Percentiles rank a stretch among this genome's conserved stretches.
These are phyloP conservation scores for Campylomormyrus numenius DNA, from an alignment of 2,113 vertebrate genomes.

Conservation along the genomic window DNA sequence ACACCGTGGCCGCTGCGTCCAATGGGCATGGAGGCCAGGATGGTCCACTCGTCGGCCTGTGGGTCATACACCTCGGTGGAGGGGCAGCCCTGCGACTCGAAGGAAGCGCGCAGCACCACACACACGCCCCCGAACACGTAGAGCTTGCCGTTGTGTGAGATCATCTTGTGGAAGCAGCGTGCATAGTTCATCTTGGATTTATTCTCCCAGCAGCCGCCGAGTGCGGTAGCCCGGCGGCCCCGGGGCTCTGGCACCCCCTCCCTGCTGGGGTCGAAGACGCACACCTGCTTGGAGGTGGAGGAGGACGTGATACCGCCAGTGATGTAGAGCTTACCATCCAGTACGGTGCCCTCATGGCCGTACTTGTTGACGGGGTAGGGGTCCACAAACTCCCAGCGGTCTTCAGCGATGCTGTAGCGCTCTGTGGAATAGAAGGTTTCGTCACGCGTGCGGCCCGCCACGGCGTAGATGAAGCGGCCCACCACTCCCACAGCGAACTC, in stretches of 20 bases:
- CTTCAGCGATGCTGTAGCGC: constrained; percentile 90
- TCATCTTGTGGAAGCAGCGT: constrained; percentile 99
- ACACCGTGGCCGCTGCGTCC: constrained; percentile 96
- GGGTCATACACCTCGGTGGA: constrained; percentile 97
- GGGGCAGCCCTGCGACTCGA: constrained; percentile 97
- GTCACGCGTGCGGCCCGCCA: constrained; percentile 91
- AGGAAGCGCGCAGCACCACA: constrained; percentile 92
- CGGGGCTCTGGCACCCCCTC: constrained; percentile 79
- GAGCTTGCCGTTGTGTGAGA: constrained; percentile 94
- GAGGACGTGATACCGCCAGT: constrained; percentile 97
- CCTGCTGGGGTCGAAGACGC: constrained; percentile 92
- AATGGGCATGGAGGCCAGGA: constrained; percentile 97
- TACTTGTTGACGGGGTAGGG: constrained; percentile 98
- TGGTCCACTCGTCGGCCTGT: constrained; percentile 93
- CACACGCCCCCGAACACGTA: constrained; percentile 97
- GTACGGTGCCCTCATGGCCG: constrained; percentile 92
- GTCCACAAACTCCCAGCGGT: constrained; percentile 97
- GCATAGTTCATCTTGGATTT: constrained; percentile 99
- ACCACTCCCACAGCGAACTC: constrained; percentile 97
- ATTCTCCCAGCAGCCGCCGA: constrained; percentile 96
- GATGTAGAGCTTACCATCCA: constrained; percentile 88
- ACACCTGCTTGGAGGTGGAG: constrained; percentile 97
- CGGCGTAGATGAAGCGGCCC: constrained; percentile 89
- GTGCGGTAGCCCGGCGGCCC: constrained; percentile 75
- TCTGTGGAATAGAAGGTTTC: constrained; percentile 98